Percentiles rank a stretch among this genome's conserved stretches.
Evolutionary conservation across 2,113 vertebrate species (phyloP).

Genomic region (Desmodus rotundus): DNA sequence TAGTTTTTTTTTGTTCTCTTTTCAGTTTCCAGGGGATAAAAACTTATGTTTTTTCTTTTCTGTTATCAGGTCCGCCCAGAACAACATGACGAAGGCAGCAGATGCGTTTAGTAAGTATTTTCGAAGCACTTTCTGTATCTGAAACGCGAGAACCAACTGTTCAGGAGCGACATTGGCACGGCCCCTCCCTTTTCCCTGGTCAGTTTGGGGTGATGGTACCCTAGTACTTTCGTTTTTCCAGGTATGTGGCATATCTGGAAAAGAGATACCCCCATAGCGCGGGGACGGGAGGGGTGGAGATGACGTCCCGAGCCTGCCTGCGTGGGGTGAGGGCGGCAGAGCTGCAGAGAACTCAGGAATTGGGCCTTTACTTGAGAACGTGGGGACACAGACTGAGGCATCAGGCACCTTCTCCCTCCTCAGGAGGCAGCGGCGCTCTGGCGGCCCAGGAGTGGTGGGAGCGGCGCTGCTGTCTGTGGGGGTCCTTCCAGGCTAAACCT

Average conservation of each 20-base stretch:
- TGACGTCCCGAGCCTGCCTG: accelerated
- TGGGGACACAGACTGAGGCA: neutral
- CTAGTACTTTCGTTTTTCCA: neutral
- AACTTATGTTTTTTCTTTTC: conserved; percentile 36
- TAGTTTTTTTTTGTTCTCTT: neutral
- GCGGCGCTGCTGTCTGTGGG: accelerated
- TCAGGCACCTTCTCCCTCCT: neutral
- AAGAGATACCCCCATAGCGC: neutral
- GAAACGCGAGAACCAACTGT: neutral
- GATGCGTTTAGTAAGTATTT: conserved; percentile 92
- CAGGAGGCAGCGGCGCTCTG: neutral
- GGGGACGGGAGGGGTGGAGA: accelerated
- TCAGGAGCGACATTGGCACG: neutral
- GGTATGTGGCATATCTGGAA: neutral
- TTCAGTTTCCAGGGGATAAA: neutral
- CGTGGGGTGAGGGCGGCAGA: accelerated
- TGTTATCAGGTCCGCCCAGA: conserved; percentile 80
- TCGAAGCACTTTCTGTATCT: conserved; percentile 79
- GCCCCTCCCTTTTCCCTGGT: neutral
- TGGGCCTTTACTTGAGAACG: no score
- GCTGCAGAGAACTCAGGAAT: neutral
- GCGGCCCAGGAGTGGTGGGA: neutral
- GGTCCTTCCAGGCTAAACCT: neutral
- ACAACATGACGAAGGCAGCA: conserved; percentile 83
- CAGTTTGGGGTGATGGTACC: neutral